Evolutionary conservation across 2,888 invertebrate species (phyloP).

Genomic region (Sesia bembeciformis): DNA sequence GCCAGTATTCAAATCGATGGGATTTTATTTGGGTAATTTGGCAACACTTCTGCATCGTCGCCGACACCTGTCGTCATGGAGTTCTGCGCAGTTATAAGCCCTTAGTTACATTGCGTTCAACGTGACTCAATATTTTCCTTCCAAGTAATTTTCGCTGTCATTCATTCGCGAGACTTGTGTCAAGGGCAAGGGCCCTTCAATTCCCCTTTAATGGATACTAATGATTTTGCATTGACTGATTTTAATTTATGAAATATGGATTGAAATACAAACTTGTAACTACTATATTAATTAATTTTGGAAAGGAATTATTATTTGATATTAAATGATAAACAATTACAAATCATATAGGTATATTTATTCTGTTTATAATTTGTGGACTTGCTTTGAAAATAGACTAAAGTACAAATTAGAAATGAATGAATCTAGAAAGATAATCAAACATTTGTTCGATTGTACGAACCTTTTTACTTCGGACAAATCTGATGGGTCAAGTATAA

Average conservation of each 20-base stretch:
- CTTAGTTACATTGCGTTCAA: constrained; percentile 9
- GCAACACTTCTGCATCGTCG: constrained; percentile 38
- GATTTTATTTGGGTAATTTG: constrained; percentile 44
- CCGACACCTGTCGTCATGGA: constrained; percentile 52
- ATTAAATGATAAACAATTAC: too few relatives aligned
- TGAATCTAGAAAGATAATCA: too few relatives aligned
- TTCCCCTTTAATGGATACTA: background rate
- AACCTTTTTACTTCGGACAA: too few relatives aligned
- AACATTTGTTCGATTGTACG: too few relatives aligned
- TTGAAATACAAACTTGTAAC: too few relatives aligned
- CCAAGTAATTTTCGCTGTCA: constrained; percentile 6
- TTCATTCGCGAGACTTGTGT: constrained; percentile 11
- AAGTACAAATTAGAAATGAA: too few relatives aligned
- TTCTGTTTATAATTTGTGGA: too few relatives aligned
- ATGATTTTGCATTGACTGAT: background rate
- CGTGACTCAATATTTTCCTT: constrained; percentile 7
- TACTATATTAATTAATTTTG: too few relatives aligned
- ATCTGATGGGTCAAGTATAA: too few relatives aligned
- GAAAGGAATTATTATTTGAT: too few relatives aligned
- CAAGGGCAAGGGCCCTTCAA: constrained; percentile 33
- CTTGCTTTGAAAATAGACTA: too few relatives aligned
- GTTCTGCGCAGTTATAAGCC: constrained; percentile 6
- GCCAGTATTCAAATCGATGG: constrained; percentile 46
- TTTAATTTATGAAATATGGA: background rate
- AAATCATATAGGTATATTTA: too few relatives aligned